Evolutionary conservation across 2,888 invertebrate genomes (phyloP).

Genomic region (Euzophera pinguis): DNA sequence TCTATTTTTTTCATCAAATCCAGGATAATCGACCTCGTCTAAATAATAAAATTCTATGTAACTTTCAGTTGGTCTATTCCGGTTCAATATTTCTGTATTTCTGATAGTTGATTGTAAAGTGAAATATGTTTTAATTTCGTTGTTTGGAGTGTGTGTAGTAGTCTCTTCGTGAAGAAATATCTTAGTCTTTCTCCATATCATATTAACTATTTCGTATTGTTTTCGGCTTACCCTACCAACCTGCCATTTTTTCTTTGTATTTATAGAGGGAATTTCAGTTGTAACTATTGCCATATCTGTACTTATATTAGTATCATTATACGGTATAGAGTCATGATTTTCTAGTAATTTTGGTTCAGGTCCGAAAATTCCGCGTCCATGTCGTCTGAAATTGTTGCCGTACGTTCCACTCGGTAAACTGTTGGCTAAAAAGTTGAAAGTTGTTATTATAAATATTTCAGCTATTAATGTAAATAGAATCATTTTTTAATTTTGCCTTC

Average conservation of each 20-base stretch:
- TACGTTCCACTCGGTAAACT: not conserved
- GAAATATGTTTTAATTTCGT: constrained; percentile 7
- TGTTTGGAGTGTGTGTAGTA: not conserved
- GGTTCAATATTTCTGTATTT: not conserved
- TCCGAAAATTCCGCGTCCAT: constrained; percentile 1
- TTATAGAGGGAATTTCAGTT: constrained; percentile 2
- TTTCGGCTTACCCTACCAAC: constrained; percentile 46
- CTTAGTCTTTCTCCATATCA: constrained; percentile 56
- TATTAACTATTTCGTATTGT: constrained; percentile 56
- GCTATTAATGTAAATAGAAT: not conserved
- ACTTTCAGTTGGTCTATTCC: constrained; percentile 41
- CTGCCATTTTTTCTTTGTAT: constrained; percentile 37
- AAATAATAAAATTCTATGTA: constrained; percentile 67
- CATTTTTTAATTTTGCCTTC: not conserved
- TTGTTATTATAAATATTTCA: not conserved
- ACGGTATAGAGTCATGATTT: constrained; percentile 5
- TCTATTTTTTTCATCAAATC: constrained; percentile 22
- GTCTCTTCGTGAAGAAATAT: constrained; percentile 35
- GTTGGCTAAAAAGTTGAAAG: not conserved
- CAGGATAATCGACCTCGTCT: constrained; percentile 39
- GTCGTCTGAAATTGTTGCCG: not conserved
- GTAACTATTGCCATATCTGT: not conserved
- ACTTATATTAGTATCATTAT: constrained; percentile 13
- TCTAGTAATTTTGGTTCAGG: not conserved
- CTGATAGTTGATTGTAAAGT: constrained; percentile 12